Evolutionary conservation across 2,797 vertebrate species (phyloP).

Genomic region (Catamblyrhynchus diadema): DNA sequence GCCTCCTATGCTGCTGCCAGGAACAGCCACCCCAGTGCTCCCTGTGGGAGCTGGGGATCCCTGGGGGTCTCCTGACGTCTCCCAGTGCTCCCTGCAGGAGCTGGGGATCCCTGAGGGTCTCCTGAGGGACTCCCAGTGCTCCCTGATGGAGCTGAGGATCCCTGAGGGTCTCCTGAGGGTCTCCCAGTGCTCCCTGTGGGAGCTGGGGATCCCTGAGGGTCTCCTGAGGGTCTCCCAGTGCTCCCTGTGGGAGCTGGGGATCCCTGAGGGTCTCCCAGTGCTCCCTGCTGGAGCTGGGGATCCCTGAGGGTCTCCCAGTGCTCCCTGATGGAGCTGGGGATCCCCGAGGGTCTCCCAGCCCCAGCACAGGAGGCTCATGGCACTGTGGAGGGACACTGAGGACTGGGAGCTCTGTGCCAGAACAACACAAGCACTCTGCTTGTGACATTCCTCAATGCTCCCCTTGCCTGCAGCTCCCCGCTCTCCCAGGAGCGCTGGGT

Average conservation of each 20-base stretch:
- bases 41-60: neutral
- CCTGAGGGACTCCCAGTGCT: no score
- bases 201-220: neutral
- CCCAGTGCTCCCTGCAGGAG: no score
- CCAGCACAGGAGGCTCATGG: neutral
- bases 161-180: no score
- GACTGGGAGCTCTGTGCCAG: neutral
- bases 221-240: neutral
- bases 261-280: no score
- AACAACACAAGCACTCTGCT: conserved; percentile 14
- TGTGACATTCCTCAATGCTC: neutral
- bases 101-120: no score
- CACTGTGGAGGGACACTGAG: neutral
- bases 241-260: no score
- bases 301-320: neutral
- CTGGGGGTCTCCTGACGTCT: neutral
- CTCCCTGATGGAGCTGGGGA: no score
- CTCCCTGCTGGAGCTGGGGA: neutral
- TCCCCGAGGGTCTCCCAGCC: no score
- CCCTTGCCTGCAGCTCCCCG: neutral
- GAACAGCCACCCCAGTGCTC: neutral
- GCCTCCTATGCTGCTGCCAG: neutral
- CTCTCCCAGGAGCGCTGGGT: neutral
- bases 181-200: neutral
- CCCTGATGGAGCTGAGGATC: no score